phyloP scores from a whole-genome alignment of 2,113 vertebrate species.

The Planiliza haematocheilus region DNA sequence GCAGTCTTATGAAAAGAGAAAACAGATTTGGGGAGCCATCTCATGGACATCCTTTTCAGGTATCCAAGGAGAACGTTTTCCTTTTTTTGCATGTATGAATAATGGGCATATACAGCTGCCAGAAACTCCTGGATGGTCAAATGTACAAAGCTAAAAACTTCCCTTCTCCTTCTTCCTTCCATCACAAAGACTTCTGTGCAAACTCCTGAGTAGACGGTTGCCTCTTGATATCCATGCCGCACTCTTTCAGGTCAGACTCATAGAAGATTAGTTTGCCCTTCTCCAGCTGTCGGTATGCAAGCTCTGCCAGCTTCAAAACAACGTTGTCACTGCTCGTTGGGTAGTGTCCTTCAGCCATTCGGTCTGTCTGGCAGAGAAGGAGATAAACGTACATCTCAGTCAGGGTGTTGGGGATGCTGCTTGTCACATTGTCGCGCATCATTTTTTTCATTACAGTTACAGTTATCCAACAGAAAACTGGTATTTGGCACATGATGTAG shows the following conservation, averaged over 20 bases:
- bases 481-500: conserved; percentile 58
- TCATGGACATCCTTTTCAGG: conserved; percentile 21
- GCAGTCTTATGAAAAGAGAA: conserved; percentile 51
- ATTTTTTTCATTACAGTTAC: conserved; percentile 42
- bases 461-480: conserved; percentile 56
- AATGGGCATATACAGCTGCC: conserved; percentile 36
- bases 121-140: conserved; percentile 58
- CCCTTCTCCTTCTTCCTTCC: conserved; percentile 14
- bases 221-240: conserved; percentile 33
- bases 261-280: conserved; percentile 49
- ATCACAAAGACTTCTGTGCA: conserved; percentile 44
- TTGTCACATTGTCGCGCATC: conserved; percentile 7
- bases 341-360: conserved; percentile 32
- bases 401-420: conserved; percentile 40
- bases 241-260: conserved; percentile 42
- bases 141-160: conserved; percentile 58
- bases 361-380: conserved; percentile 45
- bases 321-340: conserved; percentile 18
- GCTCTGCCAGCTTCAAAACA: conserved; percentile 44
- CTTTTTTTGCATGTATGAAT: conserved; percentile 36
- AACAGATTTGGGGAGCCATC: conserved; percentile 23
- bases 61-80: conserved; percentile 43
- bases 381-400: conserved; percentile 54
- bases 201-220: conserved; percentile 39
- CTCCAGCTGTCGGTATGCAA: conserved; percentile 50